Evolutionary conservation across 2,888 invertebrate genomes (phyloP), one percentile per base, ranked within the genome.

Genomic region (Anticlea derivata): DNA sequence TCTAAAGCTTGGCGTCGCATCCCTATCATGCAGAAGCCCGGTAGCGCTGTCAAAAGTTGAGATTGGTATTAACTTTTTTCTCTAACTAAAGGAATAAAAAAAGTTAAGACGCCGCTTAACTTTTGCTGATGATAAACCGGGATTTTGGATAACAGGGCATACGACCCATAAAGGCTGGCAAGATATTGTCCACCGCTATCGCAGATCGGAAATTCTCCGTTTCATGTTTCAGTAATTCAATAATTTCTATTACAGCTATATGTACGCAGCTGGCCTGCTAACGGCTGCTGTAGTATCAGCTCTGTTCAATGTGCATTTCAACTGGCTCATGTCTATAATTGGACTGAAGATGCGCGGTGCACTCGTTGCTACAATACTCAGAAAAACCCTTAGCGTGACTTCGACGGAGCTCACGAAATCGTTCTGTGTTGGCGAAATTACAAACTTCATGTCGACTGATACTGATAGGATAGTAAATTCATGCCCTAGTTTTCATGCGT

Each of bases 361-460:
- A 0, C 90, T 99, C 26, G 93, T 98, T 0, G 95, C 96, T 3
- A 93, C 95, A 0, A 81, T 89, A 27, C 72, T 98, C 70, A 92
- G 94, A 34, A 91, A 91, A 63, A 89, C 88, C 0, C 73, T 91
- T 0, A 86, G 88, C 55, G 87, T 91, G 2, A 87, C 91, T 0
- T 83, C 89, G 57, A 92, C 83, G 48, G 91, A 61, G 61, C 83
- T 78, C 63, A 91, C 75, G 65, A 92, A 66, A 63, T 81, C 67
- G 63, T 92, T 69, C 68, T 91, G 92, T 7, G 92, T 95, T 29
- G 99, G 99, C 0, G 96, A 99, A 89, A 95, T 99, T 49, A 93
- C 98, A 1, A 99, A 99, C 84, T 96, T 97, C 65, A 98, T 99
- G 96, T 98, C 98, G 22, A 98, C 98, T 0, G 99, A 99, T 78